phyloP scores from a whole-genome alignment of 2,888 invertebrate genomes.

The Micoletzkya japonica region DNA sequence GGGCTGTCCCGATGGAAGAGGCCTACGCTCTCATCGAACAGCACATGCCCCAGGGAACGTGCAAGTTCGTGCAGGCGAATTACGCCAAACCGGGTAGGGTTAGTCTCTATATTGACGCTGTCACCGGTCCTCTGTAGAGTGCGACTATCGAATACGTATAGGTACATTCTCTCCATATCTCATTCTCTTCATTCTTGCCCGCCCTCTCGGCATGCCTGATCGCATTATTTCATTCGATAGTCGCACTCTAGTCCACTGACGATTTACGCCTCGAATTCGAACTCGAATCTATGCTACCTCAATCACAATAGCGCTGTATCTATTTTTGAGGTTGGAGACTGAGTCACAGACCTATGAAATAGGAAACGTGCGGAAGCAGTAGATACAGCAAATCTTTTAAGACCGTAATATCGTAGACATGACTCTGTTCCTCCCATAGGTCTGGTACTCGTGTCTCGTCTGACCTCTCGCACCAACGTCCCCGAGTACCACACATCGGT shows the following conservation, averaged over 20 bases:
- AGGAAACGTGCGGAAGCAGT: neutral
- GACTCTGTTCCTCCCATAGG: neutral
- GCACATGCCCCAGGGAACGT: slow-evolving; percentile 23
- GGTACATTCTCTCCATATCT: no score
- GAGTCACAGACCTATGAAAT: no score
- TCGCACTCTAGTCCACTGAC: no score
- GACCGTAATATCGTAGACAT: slow-evolving; percentile 2
- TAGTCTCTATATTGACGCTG: neutral
- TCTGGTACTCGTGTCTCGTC: slow-evolving; percentile 19
- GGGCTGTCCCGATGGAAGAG: slow-evolving; percentile 43
- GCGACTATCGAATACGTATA: no score
- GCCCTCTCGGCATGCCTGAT: no score
- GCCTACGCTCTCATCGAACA: slow-evolving; percentile 38
- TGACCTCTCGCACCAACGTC: slow-evolving; percentile 33
- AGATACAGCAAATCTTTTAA: slow-evolving; percentile 21
- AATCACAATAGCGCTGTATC: no score
- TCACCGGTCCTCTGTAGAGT: no score
- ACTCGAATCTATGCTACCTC: no score
- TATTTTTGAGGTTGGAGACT: no score
- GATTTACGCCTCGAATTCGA: no score
- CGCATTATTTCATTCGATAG: no score
- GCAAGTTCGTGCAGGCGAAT: slow-evolving; percentile 31
- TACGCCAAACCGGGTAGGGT: slow-evolving; percentile 30
- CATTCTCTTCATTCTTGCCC: no score
- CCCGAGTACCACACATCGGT: slow-evolving; percentile 44